Evolutionary conservation across 2,888 invertebrate species (phyloP), one percentile per base, ranked within the genome.

Genomic region (Ophonus ardosiacus): DNA sequence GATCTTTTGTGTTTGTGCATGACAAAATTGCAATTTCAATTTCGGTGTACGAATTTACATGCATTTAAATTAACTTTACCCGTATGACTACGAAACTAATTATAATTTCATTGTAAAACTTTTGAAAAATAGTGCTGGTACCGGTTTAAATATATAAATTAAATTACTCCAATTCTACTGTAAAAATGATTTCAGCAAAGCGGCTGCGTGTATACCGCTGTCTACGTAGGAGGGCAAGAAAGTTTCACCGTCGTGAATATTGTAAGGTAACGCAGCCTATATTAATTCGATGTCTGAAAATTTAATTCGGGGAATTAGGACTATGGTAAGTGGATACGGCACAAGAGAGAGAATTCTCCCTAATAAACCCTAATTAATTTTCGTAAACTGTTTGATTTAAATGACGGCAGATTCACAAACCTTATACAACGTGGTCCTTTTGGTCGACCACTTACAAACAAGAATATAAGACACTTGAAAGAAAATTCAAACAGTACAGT

Each of bases 271-370:
- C 31, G 31, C 68, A 15, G 38, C 18, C 59, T 15, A 38, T 80
- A 80, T 61, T 80, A 80, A 80, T 79, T 59, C 61, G 61, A n/a
- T 80, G 59, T 18, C 31, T 80, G 80, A 59, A 61, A 59, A 80
- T 80, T 80, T 80, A 80, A 80, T 80, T 80, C 59, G 31, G 80
- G 61, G 80, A 61, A 80, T 61, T 80, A 59, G 61, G 43, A 15
- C 7, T 3, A 17, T 78, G 21, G 78, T 56, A 78, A 57, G 43
- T 78, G 56, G 78, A 57, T 51, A 78, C 21, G 78, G 56, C 57
- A 57, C 24, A 18, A 51, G 56, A 78, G 57, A 7, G 78, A 21
- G 78, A 21, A 78, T 78, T 78, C 56, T 13, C 56, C n/a, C 31
- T 78, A 21, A 78, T 78, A 57, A 57, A 78, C 78, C 78, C 56